Evolutionary conservation across 2,797 vertebrate species (phyloP), one percentile per base, ranked within the genome.

Genomic region (Sebastes itinus): DNA sequence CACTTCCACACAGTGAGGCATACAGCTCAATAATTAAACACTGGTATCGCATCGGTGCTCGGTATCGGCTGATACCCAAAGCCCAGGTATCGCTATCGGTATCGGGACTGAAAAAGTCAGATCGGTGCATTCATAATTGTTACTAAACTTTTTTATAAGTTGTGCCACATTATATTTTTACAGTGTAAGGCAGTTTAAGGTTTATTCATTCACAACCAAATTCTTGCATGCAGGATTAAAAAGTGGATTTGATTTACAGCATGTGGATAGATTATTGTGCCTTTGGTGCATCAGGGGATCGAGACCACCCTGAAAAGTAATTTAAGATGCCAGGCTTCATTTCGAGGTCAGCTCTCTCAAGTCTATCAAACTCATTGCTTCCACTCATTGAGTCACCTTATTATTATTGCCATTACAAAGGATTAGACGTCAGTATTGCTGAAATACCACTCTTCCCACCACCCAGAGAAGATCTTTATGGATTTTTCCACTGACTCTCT

Each of bases 341-440:
- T 85, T 84, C 42, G 63, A 87, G 84, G 80, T 90, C 89, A 81
- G 69, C 70, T 80, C 65, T 78, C 75, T 81, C 49, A 68, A 73
- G 60, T 91, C 77, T 82, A 88, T 91, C 91, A 92, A 90, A 91
- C 77, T 87, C 82, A 81, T 77, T 80, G 81, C 92, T 84, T 84
- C 80, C 80, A 88, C 77, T 85, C 81, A 81, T 78, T 71, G 81
- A 89, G 86, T 89, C 81, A 85, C 74, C 85, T 92, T 80, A 85
- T 84, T 90, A 89, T 86, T 92, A 91, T 93, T 92, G 89, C 90
- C 92, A 90, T 90, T 83, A 87, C 89, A 91, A 87, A 87, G 91
- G 92, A 94, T 94, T 91, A 92, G 33, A 88, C 67, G 58, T 69
- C 76, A 73, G 74, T 81, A 77, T 77, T 84, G 81, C 84, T n/a